Conservation (phyloP, 1,140 invertebrate genomes). For the Drosophila sturtevanti region DNA sequence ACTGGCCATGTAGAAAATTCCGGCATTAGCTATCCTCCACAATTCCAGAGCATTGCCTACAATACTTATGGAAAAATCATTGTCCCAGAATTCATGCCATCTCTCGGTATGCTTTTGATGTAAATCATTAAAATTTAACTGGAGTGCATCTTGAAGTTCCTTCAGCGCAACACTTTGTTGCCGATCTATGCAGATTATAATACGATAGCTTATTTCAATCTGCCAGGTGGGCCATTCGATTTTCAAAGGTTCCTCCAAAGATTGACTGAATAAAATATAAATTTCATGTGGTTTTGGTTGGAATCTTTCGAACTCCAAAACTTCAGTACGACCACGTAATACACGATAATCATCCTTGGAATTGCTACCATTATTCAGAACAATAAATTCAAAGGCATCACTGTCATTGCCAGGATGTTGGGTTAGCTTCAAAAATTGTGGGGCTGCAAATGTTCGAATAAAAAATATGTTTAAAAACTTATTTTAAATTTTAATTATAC, state of each 20-base stretch:
- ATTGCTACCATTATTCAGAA: conserved; percentile 37
- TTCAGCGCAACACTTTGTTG: conserved; percentile 83
- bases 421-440: conserved; percentile 41
- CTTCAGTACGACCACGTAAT: conserved; percentile 47
- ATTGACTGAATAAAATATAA: conserved; percentile 65
- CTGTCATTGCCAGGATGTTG: conserved; percentile 40
- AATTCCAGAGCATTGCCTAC: conserved; percentile 83
- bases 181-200: conserved; percentile 84
- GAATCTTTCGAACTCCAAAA: conserved; percentile 78
- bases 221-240: conserved; percentile 82
- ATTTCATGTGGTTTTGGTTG: conserved; percentile 81
- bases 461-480: not conserved
- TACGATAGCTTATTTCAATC: conserved; percentile 82
- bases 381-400: conserved; percentile 54
- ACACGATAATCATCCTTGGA: conserved; percentile 35
- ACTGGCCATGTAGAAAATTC: conserved; percentile 85
- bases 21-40: conserved; percentile 83
- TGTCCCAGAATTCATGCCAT: conserved; percentile 69
- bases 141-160: conserved; percentile 83
- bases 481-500: not conserved
- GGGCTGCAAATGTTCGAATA: conserved; percentile 21
- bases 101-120: conserved; percentile 40
- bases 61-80: conserved; percentile 81
- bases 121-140: conserved; percentile 15
- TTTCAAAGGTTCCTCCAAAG: conserved; percentile 36